Evolutionary conservation across 2,797 vertebrate genomes (phyloP).

Genomic region (Hipposideros larvatus): DNA sequence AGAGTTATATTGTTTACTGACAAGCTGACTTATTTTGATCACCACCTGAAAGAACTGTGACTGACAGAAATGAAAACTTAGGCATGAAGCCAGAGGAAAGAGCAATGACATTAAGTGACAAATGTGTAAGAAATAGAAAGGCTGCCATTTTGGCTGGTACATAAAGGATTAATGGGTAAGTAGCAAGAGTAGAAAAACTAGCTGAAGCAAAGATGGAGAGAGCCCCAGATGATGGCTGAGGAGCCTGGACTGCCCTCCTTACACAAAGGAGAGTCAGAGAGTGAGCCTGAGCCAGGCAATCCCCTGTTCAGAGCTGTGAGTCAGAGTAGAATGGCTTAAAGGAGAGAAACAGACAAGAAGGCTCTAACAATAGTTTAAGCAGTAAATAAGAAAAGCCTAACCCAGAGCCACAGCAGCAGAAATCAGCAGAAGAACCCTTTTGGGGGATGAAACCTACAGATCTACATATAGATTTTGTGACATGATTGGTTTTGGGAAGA

Average conservation of each 20-base stretch:
- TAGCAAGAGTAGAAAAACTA: neutral
- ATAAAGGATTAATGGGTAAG: neutral
- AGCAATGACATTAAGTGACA: neutral
- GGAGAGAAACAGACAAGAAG: neutral
- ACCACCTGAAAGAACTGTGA: conserved; percentile 49
- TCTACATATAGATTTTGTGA: neutral
- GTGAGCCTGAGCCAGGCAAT: neutral
- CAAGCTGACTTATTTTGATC: neutral
- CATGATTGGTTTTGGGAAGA: neutral
- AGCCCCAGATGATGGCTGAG: neutral
- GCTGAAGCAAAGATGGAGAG: neutral
- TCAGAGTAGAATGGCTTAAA: neutral
- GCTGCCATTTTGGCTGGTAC: neutral
- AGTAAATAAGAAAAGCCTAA: neutral
- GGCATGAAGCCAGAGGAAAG: neutral
- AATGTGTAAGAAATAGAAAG: neutral
- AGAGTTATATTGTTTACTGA: neutral
- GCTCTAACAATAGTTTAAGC: neutral
- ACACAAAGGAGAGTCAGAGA: neutral
- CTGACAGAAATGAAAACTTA: neutral
- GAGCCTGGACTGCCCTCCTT: neutral
- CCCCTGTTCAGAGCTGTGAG: neutral
- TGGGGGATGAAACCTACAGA: neutral
- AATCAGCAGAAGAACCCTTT: neutral
- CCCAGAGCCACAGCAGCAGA: neutral